phyloP scores from a whole-genome alignment of 2,888 invertebrate genomes.

The Oxyteleia sp. region DNA sequence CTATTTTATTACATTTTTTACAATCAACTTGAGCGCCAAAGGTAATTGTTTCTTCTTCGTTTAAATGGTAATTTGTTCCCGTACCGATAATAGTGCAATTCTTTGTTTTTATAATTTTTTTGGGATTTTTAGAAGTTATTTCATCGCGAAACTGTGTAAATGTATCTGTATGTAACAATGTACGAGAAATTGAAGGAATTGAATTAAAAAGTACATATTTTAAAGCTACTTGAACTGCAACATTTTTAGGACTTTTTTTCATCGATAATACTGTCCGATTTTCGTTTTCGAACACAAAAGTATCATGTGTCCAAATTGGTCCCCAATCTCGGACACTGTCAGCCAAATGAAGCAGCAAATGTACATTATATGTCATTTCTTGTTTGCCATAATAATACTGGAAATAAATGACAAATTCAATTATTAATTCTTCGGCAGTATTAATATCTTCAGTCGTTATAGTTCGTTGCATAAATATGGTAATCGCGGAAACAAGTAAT shows the following conservation, averaged over 20 bases:
- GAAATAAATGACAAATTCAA: neutral
- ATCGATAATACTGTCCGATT: slow-evolving; percentile 28
- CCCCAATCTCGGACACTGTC: neutral
- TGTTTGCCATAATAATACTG: neutral
- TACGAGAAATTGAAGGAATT: neutral
- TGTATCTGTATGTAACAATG: neutral
- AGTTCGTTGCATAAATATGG: neutral
- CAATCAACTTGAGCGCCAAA: neutral
- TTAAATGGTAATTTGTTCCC: neutral
- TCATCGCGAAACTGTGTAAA: neutral
- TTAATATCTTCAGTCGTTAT: neutral
- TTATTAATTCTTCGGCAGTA: neutral
- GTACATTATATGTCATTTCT: neutral
- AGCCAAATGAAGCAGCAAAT: neutral
- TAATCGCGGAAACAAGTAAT: neutral
- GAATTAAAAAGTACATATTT: neutral
- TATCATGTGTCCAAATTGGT: neutral
- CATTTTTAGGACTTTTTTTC: slow-evolving; percentile 4
- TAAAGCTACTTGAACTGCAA: slow-evolving; percentile 15
- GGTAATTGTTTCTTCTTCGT: neutral
- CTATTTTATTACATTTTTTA: neutral
- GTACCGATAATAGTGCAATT: neutral
- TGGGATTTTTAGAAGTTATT: neutral
- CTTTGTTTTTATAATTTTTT: neutral
- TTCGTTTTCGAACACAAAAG: slow-evolving; percentile 38